Evolutionary conservation across 2,797 vertebrate species (phyloP), one percentile per base, ranked within the genome.

Genomic region (Falco peregrinus): DNA sequence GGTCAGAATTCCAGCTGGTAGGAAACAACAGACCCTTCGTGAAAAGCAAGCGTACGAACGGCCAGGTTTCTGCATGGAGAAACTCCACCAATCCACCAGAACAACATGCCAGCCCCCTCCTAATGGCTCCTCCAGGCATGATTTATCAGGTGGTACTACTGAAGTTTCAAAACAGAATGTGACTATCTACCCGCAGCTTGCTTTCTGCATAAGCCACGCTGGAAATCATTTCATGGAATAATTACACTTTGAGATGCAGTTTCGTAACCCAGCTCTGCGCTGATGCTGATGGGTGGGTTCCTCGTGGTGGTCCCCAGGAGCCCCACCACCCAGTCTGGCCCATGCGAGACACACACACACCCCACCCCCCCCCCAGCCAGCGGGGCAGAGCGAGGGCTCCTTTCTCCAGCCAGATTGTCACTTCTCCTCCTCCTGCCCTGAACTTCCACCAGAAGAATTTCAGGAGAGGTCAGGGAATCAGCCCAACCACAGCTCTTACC

Each of bases 241-340:
- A 39, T 39, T 51, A 19, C 2, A 25, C 15, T 71, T 69, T 2
- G 4, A 56, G 22, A 16, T 31, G 16, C 15, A 45, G 37, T 50
- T 84, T 60, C 8, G 2, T 7, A 59, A 71, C 12, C 37, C 41
- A 82, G 39, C 47, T 87, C 14, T 0, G 1, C 54, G 13, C 18
- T 67, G 43, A 77, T 28, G 11, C 10, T 33, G 17, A 70, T 0
- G 0, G 3, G 26, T 50, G 13, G 2, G 43, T 47, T 39, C 33
- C 20, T 75, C 20, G 0, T 8, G 8, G 19, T 64, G 14, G 22
- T 60, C 39, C 29, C 17, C 65, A n/a, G 6, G 0, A 0, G 20
- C 17, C 28, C 20, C 41, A 7, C 28, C 45, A 35, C 47, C 24
- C 29, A 13, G 47, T 31, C 22, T 29, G 16, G 29, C 45, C 1